Evolutionary conservation across 2,113 vertebrate genomes (phyloP).

Genomic region (Mirounga angustirostris): DNA sequence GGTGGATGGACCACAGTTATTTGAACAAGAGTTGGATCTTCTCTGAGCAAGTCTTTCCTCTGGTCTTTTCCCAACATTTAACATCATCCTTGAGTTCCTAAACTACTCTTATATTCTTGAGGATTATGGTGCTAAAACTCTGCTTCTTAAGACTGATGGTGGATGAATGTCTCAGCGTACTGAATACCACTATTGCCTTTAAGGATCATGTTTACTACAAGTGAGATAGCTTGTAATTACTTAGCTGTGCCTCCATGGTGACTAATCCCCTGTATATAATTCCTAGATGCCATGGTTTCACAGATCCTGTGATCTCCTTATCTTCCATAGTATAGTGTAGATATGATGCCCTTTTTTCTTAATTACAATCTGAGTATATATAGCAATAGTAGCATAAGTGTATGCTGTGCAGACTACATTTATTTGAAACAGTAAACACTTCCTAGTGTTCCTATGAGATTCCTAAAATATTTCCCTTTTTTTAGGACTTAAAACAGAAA

Average conservation of each 20-base stretch:
- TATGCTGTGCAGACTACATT: not conserved
- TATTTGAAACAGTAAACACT: slow-evolving; percentile 6
- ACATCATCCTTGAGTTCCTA: not conserved
- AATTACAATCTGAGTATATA: not conserved
- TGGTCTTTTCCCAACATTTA: not conserved
- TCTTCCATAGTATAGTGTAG: not conserved
- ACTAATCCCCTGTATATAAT: not conserved
- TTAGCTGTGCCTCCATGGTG: not conserved
- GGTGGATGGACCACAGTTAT: not conserved
- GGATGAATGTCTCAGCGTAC: not conserved
- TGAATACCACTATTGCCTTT: not conserved
- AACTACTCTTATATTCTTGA: not conserved
- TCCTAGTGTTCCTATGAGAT: not conserved
- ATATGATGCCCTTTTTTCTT: not conserved
- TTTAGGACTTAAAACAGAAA: fast-evolving
- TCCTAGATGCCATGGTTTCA: not conserved
- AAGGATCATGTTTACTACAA: not conserved
- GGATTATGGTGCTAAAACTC: not conserved
- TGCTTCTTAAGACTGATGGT: not conserved
- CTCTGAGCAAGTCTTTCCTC: not conserved
- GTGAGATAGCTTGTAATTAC: not conserved
- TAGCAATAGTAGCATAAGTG: not conserved
- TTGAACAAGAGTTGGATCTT: not conserved
- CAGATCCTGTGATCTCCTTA: not conserved
- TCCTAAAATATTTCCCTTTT: slow-evolving; percentile 60